Evolutionary conservation across 2,888 invertebrate species (phyloP).

Genomic region (Malachius bipustulatus): DNA sequence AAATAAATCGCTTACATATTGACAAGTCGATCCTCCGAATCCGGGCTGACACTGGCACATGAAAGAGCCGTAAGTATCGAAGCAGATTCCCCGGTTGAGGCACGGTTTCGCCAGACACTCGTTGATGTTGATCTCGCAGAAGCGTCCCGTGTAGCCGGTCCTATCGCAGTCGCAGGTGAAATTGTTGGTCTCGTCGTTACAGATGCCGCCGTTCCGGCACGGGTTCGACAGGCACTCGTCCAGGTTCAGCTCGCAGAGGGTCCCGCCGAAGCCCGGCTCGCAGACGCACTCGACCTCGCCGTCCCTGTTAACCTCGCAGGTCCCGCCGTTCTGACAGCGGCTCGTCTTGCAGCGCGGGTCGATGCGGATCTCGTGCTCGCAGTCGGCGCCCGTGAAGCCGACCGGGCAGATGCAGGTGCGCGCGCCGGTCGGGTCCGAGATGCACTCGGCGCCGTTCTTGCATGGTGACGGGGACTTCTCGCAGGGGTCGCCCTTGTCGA

Average conservation of each 20-base stretch:
- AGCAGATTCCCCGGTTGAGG: conserved; percentile 63
- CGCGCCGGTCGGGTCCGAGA: conserved; percentile 53
- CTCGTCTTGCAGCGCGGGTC: conserved; percentile 58
- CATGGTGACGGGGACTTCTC: conserved; percentile 49
- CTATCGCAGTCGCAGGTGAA: conserved; percentile 47
- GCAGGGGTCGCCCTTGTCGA: conserved; percentile 67
- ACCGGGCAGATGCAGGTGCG: conserved; percentile 59
- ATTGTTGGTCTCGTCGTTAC: conserved; percentile 41
- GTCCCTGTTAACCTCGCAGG: conserved; percentile 53
- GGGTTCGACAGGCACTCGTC: conserved; percentile 41
- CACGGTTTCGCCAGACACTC: conserved; percentile 65
- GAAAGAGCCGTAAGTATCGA: conserved; percentile 71
- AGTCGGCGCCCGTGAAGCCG: conserved; percentile 55
- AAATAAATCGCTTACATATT: conserved; percentile 52
- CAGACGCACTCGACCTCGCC: conserved; percentile 22
- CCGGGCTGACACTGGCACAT: conserved; percentile 66
- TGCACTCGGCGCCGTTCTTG: conserved; percentile 60
- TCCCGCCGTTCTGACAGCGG: conserved; percentile 71
- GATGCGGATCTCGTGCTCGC: conserved; percentile 59
- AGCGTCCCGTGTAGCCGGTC: conserved; percentile 61
- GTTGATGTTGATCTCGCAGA: conserved; percentile 69
- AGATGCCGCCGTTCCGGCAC: conserved; percentile 44
- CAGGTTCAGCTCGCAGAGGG: conserved; percentile 41
- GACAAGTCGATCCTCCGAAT: conserved; percentile 71
- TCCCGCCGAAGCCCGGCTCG: conserved; percentile 31